These are phyloP conservation scores for Diaperis boleti DNA, from an alignment of 2,888 invertebrate genomes.

Conservation along the genomic window DNA sequence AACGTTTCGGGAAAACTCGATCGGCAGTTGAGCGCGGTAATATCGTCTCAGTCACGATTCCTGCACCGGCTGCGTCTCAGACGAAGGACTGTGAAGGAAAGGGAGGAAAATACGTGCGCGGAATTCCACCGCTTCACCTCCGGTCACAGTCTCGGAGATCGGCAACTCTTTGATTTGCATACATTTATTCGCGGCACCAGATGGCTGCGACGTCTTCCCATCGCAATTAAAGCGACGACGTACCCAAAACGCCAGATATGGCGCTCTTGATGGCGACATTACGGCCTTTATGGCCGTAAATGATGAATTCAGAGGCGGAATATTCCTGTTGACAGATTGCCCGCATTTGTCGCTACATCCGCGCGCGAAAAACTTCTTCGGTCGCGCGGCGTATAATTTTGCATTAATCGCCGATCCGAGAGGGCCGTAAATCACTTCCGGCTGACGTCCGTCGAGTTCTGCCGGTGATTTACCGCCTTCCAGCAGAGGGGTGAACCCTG, in stretches of 20 bases:
- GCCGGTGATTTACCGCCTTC: conserved; percentile 50
- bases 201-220: conserved; percentile 38
- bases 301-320: conserved; percentile 32
- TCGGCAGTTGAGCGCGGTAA: conserved; percentile 56
- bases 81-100: conserved; percentile 53
- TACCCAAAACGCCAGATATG: conserved; percentile 16
- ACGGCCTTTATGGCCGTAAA: background rate
- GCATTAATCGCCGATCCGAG: conserved; percentile 53
- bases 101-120: conserved; percentile 61
- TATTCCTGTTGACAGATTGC: no score
- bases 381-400: conserved; percentile 30
- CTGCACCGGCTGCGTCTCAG: conserved; percentile 61
- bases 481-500: conserved; percentile 58
- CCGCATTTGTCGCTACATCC: no score
- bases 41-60: conserved; percentile 64
- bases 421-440: conserved; percentile 52
- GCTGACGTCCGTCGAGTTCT: conserved; percentile 52
- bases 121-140: conserved; percentile 53
- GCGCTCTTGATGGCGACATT: background rate
- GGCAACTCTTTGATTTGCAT: conserved; percentile 52
- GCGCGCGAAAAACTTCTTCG: background rate
- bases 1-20: conserved; percentile 50
- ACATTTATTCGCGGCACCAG: conserved; percentile 42
- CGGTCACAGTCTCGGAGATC: conserved; percentile 47
- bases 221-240: conserved; percentile 34